These are phyloP conservation scores for Campoletis sonorensis DNA, from an alignment of 1,140 invertebrate genomes.

Conservation along the genomic window DNA sequence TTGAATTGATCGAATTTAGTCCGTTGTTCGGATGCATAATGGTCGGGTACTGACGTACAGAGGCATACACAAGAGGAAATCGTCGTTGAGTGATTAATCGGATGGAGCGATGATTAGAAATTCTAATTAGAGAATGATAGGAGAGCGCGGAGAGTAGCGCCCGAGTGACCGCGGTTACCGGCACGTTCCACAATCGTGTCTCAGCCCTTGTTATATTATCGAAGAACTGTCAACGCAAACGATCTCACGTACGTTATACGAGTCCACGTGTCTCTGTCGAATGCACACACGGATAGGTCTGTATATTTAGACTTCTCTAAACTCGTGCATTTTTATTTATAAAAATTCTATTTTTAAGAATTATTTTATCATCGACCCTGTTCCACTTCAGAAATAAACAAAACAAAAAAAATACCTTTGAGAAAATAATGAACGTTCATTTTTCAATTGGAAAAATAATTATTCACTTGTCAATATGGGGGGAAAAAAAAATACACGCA, in stretches of 20 bases:
- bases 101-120: conserved; percentile 41
- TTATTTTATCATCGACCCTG: background rate
- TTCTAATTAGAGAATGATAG: conserved; percentile 43
- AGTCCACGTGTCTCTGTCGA: background rate
- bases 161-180: conserved; percentile 9
- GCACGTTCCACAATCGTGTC: background rate
- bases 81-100: conserved; percentile 48
- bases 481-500: too few relatives aligned
- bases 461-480: too few relatives aligned
- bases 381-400: too few relatives aligned
- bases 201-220: conserved; percentile 39
- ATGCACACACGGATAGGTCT: background rate
- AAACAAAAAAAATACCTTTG: too few relatives aligned
- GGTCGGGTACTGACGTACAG: background rate
- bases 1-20: conserved; percentile 20
- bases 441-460: too few relatives aligned
- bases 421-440: background rate
- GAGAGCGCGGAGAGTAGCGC: background rate
- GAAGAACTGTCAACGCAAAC: conserved; percentile 38
- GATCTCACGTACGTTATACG: conserved; percentile 20
- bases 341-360: too few relatives aligned
- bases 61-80: conserved; percentile 43
- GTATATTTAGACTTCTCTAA: background rate
- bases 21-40: conserved; percentile 13
- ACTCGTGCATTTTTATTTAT: background rate